phyloP scores from a whole-genome alignment of 2,888 invertebrate genomes.

The Andricus curvator region DNA sequence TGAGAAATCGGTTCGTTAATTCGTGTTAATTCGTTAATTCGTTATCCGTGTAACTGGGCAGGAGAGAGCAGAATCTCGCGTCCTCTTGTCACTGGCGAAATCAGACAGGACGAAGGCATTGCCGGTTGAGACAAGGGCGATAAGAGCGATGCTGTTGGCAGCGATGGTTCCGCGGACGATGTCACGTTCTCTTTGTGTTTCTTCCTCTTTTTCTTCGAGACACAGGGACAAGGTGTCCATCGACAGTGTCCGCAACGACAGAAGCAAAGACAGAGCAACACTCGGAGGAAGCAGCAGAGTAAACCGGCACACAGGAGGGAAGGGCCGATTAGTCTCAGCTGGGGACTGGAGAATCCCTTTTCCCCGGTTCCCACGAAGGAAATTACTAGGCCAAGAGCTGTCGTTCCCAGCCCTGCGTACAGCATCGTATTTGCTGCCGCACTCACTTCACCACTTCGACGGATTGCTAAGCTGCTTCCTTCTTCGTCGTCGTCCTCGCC shows the following conservation, averaged over 20 bases:
- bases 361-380: conserved; percentile 95
- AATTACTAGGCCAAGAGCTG: conserved; percentile 91
- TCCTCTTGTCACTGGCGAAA: conserved; percentile 63
- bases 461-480: conserved; percentile 80
- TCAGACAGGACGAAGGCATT: conserved; percentile 53
- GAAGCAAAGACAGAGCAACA: conserved; percentile 91
- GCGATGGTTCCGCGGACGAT: conserved; percentile 55
- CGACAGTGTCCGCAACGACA: conserved; percentile 86
- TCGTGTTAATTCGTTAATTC: conserved; percentile 8
- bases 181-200: conserved; percentile 59
- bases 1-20: conserved; percentile 52
- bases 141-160: conserved; percentile 66
- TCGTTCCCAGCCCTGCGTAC: conserved; percentile 91
- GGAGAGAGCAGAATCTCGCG: conserved; percentile 73
- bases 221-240: conserved; percentile 78
- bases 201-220: conserved; percentile 60
- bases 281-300: conserved; percentile 90
- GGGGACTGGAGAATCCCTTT: conserved; percentile 92
- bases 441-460: conserved; percentile 85
- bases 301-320: conserved; percentile 89
- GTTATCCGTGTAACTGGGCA: conserved; percentile 71
- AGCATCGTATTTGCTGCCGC: conserved; percentile 91
- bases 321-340: conserved; percentile 91
- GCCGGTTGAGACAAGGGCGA: conserved; percentile 59
- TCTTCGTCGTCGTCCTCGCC: conserved; percentile 81